These are phyloP conservation scores for Prenolepis imparis DNA, from an alignment of 2,888 invertebrate genomes.

Conservation along the genomic window DNA sequence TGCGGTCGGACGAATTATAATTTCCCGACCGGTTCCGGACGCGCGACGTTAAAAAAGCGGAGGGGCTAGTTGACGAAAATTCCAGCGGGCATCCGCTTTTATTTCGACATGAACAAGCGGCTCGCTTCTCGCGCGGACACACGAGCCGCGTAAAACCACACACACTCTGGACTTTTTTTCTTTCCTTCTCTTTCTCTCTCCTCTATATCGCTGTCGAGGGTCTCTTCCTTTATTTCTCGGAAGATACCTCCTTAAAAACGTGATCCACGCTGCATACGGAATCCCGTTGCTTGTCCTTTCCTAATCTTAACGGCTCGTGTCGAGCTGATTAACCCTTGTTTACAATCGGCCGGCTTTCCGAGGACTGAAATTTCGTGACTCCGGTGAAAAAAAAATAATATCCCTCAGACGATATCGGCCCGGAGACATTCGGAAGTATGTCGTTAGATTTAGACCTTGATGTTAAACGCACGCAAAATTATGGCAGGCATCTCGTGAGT, in stretches of 20 bases:
- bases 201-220: constrained; percentile 6
- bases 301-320: constrained; percentile 83
- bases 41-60: constrained; percentile 55
- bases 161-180: constrained; percentile 24
- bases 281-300: constrained; percentile 64
- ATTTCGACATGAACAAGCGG: constrained; percentile 50
- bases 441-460: constrained; percentile 34
- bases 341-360: constrained; percentile 75
- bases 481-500: constrained; percentile 51
- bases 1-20: constrained; percentile 53
- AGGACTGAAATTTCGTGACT: constrained; percentile 48
- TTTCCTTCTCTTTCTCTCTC: constrained; percentile 17
- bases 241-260: constrained; percentile 69
- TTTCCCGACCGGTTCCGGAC: constrained; percentile 60
- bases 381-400: constrained; percentile 39
- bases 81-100: constrained; percentile 53
- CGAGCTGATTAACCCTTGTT: constrained; percentile 82
- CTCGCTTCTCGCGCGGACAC: constrained; percentile 36
- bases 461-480: constrained; percentile 31
- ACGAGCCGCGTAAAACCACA: constrained; percentile 43
- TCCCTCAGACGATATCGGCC: constrained; percentile 34
- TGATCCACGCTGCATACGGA: constrained; percentile 71
- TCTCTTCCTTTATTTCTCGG: constrained; percentile 66
- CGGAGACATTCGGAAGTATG: constrained; percentile 44
- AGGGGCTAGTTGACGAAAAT: constrained; percentile 61